Percentiles rank a stretch among this genome's conserved stretches.
Evolutionary conservation across 1,140 invertebrate genomes (phyloP).

Genomic region (Euschistus heros): DNA sequence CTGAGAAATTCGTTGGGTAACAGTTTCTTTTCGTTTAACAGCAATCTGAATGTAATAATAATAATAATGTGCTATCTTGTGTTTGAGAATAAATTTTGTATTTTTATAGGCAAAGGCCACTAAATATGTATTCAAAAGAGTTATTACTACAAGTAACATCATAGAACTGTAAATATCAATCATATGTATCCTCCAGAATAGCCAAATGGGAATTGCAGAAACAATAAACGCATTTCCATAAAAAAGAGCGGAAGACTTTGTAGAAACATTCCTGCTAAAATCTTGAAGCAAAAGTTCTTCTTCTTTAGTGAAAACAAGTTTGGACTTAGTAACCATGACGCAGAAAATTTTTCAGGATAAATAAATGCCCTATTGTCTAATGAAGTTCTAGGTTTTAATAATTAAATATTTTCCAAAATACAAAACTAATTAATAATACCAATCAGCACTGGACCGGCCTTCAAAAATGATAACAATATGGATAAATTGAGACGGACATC

Average conservation of each 20-base stretch:
- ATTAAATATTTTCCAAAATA: too few species aligned
- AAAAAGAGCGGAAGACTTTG: constrained; percentile 93
- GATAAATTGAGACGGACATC: too few species aligned
- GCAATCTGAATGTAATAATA: constrained; percentile 54
- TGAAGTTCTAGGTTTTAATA: too few species aligned
- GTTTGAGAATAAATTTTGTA: constrained; percentile 96
- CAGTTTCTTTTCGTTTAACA: constrained; percentile 89
- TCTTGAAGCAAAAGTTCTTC: constrained; percentile 95
- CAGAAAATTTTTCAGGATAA: too few species aligned
- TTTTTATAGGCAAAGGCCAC: constrained; percentile 95
- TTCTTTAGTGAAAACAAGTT: constrained; percentile 79
- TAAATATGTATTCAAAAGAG: constrained; percentile 79
- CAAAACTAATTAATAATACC: too few species aligned
- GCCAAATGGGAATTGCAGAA: constrained; percentile 91
- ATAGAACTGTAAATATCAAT: constrained; percentile 85
- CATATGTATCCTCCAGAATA: constrained; percentile 97
- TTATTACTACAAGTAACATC: constrained; percentile 76
- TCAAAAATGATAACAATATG: too few species aligned
- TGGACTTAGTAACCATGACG: constrained; percentile 26
- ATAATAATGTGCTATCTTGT: constrained; percentile 59
- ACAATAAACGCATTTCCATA: constrained; percentile 97
- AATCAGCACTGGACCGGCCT: too few species aligned
- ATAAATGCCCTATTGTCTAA: too few species aligned
- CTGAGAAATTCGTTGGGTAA: constrained; percentile 88
- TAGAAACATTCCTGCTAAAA: constrained; percentile 95